These are phyloP conservation scores for Erannis defoliaria DNA, from an alignment of 2,888 invertebrate species.

Conservation along the genomic window DNA sequence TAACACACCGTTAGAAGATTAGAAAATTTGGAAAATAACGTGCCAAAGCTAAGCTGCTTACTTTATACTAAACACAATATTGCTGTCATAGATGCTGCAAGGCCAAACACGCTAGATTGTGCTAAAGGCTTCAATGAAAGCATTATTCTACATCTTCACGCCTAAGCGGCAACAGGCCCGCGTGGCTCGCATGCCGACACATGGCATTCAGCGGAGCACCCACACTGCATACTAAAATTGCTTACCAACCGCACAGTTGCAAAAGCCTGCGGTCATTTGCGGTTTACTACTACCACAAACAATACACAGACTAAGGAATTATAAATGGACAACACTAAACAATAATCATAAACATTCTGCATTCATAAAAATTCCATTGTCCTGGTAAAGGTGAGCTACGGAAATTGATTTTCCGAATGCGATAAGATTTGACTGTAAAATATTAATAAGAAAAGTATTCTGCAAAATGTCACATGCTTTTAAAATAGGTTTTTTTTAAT, in stretches of 20 bases:
- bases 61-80: background rate
- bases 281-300: conserved; percentile 5
- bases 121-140: conserved; percentile 9
- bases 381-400: no score
- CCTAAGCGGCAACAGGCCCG: conserved; percentile 9
- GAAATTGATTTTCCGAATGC: no score
- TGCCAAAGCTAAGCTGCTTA: no score
- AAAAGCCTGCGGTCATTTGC: conserved; percentile 25
- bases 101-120: background rate
- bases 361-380: no score
- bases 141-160: conserved; percentile 21
- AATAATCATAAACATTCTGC: no score
- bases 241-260: conserved; percentile 28
- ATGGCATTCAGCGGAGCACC: conserved; percentile 25
- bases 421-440: no score
- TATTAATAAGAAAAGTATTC: no score
- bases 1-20: no score
- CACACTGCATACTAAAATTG: conserved; percentile 32
- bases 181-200: conserved; percentile 22
- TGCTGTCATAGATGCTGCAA: background rate
- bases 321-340: background rate
- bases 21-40: no score
- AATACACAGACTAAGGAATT: background rate
- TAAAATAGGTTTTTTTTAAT: no score
- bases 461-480: no score